A percentile compares a stretch with the other conserved stretches of the same genome.
These are phyloP conservation scores for Bellardia pandia DNA, from an alignment of 2,888 invertebrate species.

Conservation along the genomic window DNA sequence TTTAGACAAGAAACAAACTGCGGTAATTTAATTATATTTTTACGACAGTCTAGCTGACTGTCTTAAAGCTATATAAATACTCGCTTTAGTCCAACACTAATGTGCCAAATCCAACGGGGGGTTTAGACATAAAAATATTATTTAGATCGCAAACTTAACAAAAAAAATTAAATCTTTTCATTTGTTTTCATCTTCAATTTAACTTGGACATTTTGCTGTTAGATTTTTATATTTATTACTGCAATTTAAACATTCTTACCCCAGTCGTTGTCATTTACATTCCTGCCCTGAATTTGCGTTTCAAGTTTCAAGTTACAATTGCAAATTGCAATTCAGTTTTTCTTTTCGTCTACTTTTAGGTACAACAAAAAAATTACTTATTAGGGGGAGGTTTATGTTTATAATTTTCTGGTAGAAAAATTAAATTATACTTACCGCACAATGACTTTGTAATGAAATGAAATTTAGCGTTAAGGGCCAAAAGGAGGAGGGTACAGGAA, in stretches of 20 bases:
- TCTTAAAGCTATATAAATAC: constrained; percentile 21
- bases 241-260: constrained; percentile 56
- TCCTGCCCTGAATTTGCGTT: constrained; percentile 57
- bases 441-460: constrained; percentile 70
- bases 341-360: constrained; percentile 8
- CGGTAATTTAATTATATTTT: constrained; percentile 40
- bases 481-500: constrained; percentile 20
- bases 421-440: constrained; percentile 70
- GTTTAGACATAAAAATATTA: constrained; percentile 21
- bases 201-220: not conserved
- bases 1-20: constrained; percentile 10
- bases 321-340: constrained; percentile 70
- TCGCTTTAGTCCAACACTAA: not conserved
- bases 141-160: not conserved
- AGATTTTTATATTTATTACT: constrained; percentile 66
- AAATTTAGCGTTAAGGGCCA: constrained; percentile 63
- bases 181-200: constrained; percentile 26
- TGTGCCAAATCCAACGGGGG: not conserved
- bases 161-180: constrained; percentile 33
- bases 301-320: constrained; percentile 62
- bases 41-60: constrained; percentile 22
- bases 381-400: constrained; percentile 17
- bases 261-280: constrained; percentile 60
- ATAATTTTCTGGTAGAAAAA: constrained; percentile 44
- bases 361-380: not conserved